Evolutionary conservation across 2,113 vertebrate genomes (phyloP).

Genomic region (Podilymbus podiceps): DNA sequence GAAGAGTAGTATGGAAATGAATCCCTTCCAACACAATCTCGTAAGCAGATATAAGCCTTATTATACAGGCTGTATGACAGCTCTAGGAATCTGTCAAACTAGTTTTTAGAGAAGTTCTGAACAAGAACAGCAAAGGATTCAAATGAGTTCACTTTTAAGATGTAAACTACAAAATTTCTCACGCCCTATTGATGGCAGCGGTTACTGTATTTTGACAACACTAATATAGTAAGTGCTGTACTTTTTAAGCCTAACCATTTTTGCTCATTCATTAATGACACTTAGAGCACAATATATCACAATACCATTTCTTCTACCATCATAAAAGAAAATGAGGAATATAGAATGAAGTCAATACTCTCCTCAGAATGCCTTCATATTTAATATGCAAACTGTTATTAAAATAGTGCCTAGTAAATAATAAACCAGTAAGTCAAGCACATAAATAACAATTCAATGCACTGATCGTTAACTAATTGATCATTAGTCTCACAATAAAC

Average conservation of each 20-base stretch:
- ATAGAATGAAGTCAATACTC: neutral
- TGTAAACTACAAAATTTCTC: neutral
- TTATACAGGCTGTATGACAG: neutral
- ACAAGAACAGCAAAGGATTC: neutral
- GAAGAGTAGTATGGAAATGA: neutral
- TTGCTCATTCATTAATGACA: neutral
- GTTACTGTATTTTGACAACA: neutral
- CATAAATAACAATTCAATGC: neutral
- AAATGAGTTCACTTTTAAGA: neutral
- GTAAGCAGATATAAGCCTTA: neutral
- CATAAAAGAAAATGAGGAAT: neutral
- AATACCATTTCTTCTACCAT: neutral
- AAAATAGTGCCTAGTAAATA: no score
- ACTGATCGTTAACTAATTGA: neutral
- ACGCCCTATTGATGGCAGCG: neutral
- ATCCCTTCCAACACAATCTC: neutral
- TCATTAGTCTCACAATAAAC: neutral
- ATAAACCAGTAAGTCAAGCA: no score
- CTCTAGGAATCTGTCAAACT: neutral
- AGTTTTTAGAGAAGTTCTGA: neutral
- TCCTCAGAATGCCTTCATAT: neutral
- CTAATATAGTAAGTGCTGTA: neutral
- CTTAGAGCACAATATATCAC: neutral
- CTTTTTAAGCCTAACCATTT: neutral
- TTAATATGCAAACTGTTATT: neutral